Evolutionary conservation across 2,888 invertebrate species (phyloP), one percentile per base, ranked within the genome.

Genomic region (Aproaerema taeniolella): DNA sequence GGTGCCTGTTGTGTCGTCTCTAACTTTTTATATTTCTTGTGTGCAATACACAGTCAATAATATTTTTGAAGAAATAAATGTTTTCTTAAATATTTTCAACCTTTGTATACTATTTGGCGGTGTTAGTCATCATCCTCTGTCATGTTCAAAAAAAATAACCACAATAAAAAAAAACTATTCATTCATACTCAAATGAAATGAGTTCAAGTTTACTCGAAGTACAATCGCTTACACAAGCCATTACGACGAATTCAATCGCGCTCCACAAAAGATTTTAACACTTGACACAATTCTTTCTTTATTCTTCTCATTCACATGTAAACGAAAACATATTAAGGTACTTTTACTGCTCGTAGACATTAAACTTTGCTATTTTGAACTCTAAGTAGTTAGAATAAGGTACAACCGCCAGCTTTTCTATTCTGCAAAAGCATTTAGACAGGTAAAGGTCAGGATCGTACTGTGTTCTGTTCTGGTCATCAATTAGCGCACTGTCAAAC

Each of bases 141-240:
- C 26, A 31, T 20, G 42, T 45, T 43, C 42, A 47, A 46, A 53
- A 36, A 45, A 55, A 47, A 38, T 39, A 53, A 68, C 55, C n/a
- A n/a, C n/a, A n/a, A n/a, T n/a, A n/a, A n/a, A n/a, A n/a, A n/a
- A 63, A 59, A 59, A 54, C 49, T 54, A 52, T 64, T 63, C 74
- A 81, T 75, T 77, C 73, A 77, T 61, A 59, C n/a, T n/a, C n/a
- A n/a, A n/a, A 49, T 45, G 47, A 54, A 82, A 65, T 52, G 68
- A 76, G 80, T 81, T 77, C 82, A 83, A 83, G 82, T 82, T 74
- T 74, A 80, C 73, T 62, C 67, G 55, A 50, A 45, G 68, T 73
- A 74, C 70, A 63, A 60, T 56, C 65, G 58, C 40, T 50, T 44
- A 55, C 67, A 67, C 55, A 65, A 46, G 57, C 58, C 60, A 63